These are phyloP conservation scores for Sitta europaea DNA, from an alignment of 2,113 vertebrate species.

Conservation along the genomic window DNA sequence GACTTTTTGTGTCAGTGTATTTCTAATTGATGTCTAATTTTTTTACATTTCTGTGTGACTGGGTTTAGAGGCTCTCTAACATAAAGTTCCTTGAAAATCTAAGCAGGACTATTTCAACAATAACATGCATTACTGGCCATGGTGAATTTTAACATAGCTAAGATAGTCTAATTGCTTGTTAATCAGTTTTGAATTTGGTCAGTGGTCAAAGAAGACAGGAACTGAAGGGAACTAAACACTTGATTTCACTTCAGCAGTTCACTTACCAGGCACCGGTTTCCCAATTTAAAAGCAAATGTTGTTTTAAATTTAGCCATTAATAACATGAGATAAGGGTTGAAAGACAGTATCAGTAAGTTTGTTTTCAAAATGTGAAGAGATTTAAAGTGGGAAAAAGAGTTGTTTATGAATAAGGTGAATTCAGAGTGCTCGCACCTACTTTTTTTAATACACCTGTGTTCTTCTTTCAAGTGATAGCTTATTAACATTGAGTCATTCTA, in stretches of 20 bases:
- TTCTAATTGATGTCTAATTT: not conserved
- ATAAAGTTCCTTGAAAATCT: not conserved
- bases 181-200: not conserved
- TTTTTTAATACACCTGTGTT: not conserved
- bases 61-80: not conserved
- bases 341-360: not conserved
- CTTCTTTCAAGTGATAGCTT: not conserved
- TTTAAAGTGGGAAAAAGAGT: not conserved
- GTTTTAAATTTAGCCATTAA: not conserved
- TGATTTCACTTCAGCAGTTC: not conserved
- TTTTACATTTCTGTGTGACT: not conserved
- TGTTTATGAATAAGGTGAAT: not conserved
- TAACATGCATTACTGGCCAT: not conserved
- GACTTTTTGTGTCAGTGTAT: not conserved
- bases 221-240: not conserved
- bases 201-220: not conserved
- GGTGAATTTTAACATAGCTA: not conserved
- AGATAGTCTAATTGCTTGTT: not conserved
- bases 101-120: not conserved
- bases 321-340: not conserved
- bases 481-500: not conserved
- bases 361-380: not conserved
- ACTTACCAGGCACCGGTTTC: not conserved
- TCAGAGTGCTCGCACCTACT: not conserved
- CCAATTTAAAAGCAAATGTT: not conserved